phyloP scores from a whole-genome alignment of 1,140 invertebrate species.

The Drosophila chauvacae region DNA sequence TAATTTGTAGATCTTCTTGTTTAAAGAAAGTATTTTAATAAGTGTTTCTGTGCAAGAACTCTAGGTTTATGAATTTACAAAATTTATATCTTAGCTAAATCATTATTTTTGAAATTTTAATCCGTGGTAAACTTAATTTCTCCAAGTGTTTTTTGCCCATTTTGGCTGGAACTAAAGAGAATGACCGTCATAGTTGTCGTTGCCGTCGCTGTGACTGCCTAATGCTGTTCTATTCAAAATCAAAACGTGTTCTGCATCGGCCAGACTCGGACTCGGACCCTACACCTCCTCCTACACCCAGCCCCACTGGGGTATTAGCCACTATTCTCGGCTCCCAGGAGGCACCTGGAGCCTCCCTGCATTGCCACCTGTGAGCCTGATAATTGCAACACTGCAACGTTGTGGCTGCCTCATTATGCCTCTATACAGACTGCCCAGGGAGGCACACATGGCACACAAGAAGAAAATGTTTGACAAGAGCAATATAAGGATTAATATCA shows the following conservation, averaged over 20 bases:
- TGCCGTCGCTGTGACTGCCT: conserved; percentile 25
- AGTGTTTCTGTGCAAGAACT: neutral
- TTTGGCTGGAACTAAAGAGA: conserved; percentile 2
- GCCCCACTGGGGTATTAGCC: conserved; percentile 4
- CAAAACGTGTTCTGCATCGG: conserved; percentile 67
- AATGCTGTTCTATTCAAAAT: conserved; percentile 79
- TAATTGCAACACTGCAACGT: conserved; percentile 21
- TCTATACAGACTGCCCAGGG: conserved; percentile 29
- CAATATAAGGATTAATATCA: too few relatives aligned
- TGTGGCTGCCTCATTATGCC: conserved; percentile 49
- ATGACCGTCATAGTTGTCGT: conserved; percentile 2
- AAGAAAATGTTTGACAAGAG: neutral
- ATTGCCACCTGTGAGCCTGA: neutral
- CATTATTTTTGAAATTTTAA: neutral
- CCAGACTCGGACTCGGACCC: conserved; percentile 1
- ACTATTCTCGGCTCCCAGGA: neutral
- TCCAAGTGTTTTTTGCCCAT: neutral
- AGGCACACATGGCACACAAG: neutral
- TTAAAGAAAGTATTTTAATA: neutral
- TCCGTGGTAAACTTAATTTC: neutral
- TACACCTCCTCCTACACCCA: neutral
- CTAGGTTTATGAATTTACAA: neutral
- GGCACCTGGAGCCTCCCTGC: neutral
- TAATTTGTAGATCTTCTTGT: neutral
- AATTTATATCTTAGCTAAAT: neutral